A percentile compares a stretch with the other conserved stretches of the same genome.
phyloP scores from a whole-genome alignment of 1,140 invertebrate species.

The Octopus bimaculoides region DNA sequence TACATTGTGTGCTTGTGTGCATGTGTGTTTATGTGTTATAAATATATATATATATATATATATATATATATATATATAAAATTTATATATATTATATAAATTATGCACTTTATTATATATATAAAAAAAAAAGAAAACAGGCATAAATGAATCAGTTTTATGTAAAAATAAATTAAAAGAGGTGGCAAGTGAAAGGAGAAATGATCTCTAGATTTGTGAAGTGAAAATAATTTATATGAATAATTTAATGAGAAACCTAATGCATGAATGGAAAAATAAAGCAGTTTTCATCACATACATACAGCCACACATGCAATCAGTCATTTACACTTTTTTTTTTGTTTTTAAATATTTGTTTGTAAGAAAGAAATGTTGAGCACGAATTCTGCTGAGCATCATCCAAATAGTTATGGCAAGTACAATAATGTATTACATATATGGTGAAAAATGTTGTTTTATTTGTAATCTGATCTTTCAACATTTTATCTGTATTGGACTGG shows the following conservation, averaged over 20 bases:
- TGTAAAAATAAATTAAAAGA: conserved; percentile 15
- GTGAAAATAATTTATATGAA: conserved; percentile 21
- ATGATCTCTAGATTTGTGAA: conserved; percentile 19
- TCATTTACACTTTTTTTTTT: no score
- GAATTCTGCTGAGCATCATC: neutral
- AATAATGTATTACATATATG: no score
- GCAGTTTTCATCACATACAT: neutral
- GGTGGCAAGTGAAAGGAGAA: conserved; percentile 28
- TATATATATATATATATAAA: neutral
- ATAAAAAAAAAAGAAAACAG: conserved; percentile 4
- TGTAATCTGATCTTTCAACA: no score
- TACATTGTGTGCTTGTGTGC: no score
- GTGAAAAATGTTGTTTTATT: no score
- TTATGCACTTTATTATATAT: neutral
- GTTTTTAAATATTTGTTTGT: no score
- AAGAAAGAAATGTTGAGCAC: neutral
- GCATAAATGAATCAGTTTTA: conserved; percentile 15
- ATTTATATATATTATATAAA: conserved; percentile 4
- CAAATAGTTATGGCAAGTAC: no score
- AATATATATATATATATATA: conserved; percentile 2
- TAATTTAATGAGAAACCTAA: conserved; percentile 20
- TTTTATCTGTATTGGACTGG: no score
- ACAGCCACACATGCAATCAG: no score
- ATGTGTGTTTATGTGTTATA: neutral
- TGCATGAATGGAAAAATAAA: neutral